Base-by-base conservation (phyloP, 2,888 invertebrate species). In the Cistogaster globosa region DNA sequence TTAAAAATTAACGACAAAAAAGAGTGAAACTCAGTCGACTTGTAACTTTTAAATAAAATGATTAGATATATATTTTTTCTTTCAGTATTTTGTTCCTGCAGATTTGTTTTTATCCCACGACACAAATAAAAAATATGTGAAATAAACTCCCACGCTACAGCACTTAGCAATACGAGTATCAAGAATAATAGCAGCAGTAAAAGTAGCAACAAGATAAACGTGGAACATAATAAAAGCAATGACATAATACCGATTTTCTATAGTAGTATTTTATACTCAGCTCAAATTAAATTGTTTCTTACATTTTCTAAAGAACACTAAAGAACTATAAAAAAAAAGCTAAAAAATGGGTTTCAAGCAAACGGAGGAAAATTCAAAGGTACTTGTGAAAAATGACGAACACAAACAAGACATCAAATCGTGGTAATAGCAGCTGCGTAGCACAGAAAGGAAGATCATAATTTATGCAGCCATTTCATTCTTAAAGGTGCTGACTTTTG, bases 401-500 rank as follows among this genome's bases (percentile, higher is more conserved):
- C 22, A 62, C 78, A 42, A 65, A 60, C 20, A 53, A 48, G 65
- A 63, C 18, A 63, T 57, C 57, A 78, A 79, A 55, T 63, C 38
- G 6, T 42, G 18, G 38, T 8, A 32, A 48, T 62, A 48, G 72
- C 18, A 58, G 65, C 63, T 75, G 78, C 69, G 42, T 63, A 16
- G 57, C 18, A 74, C 48, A 38, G 51, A 60, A 16, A 12, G 45
- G 12, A 75, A 65, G 32, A 71, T 55, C 72, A 72, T 71, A 72
- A 77, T 58, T 68, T 62, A 62, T 55, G 57, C 62, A 69, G 62
- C 55, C 45, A 55, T 76, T 67, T 32, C 80, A 72, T 45, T 71
- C 60, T 67, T 53, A 32, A 67, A 77, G 76, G 67, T 81, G 80
- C 55, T 68, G 75, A 69, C 79, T 84, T 79, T 79, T 79, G 63